phyloP scores from a whole-genome alignment of 1,140 invertebrate genomes.

The Drosophila orena region DNA sequence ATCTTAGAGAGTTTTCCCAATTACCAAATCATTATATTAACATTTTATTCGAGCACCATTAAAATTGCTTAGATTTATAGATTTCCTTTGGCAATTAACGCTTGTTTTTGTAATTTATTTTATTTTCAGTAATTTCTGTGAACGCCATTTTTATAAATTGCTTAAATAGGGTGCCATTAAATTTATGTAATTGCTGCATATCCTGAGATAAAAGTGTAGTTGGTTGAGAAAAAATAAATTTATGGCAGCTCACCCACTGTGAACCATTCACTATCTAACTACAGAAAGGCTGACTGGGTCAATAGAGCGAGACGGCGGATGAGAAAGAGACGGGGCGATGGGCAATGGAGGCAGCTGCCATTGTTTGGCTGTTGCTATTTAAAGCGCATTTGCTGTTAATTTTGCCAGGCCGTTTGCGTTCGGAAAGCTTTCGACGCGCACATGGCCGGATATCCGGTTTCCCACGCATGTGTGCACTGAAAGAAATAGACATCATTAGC shows the following conservation, averaged over 20 bases:
- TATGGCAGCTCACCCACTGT: slow-evolving; percentile 1
- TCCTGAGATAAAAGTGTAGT: neutral
- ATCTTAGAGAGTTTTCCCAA: no score
- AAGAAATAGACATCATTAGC: neutral
- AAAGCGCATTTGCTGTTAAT: slow-evolving; percentile 81
- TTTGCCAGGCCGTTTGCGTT: slow-evolving; percentile 72
- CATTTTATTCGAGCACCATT: no score
- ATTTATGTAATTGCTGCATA: neutral
- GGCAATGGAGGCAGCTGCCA: slow-evolving; percentile 34
- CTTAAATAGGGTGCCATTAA: neutral
- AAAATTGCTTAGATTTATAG: neutral
- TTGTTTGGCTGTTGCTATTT: slow-evolving; percentile 77
- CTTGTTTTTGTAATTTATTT: neutral
- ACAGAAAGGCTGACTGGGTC: slow-evolving; percentile 57
- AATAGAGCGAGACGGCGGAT: slow-evolving; percentile 62
- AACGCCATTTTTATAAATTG: neutral
- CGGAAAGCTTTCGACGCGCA: slow-evolving; percentile 66
- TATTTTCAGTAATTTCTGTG: neutral
- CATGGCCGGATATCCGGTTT: slow-evolving; percentile 73
- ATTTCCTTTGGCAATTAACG: no score
- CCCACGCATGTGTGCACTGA: slow-evolving; percentile 33
- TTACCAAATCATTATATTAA: no score
- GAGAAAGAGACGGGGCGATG: slow-evolving; percentile 18
- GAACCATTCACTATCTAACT: slow-evolving; percentile 30
- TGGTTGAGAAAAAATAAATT: neutral